A percentile compares a stretch with the other conserved stretches of the same genome.
These are phyloP conservation scores for Pedetes capensis DNA, from an alignment of 2,113 vertebrate species.

Conservation along the genomic window DNA sequence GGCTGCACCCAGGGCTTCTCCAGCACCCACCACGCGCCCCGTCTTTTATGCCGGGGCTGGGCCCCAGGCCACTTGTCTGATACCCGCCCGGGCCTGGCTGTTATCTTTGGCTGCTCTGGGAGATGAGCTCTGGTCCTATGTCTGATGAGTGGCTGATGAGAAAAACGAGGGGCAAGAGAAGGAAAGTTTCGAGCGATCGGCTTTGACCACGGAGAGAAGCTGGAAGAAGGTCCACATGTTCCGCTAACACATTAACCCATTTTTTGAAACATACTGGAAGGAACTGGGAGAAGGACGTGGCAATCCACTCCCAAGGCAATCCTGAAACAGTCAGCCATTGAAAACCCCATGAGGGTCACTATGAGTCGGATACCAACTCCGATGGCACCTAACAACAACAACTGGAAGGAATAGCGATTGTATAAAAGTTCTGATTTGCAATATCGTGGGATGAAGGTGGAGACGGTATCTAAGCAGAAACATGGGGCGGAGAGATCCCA, in stretches of 20 bases:
- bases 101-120: background rate
- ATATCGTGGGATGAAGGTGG: background rate
- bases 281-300: too few relatives aligned
- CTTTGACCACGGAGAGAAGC: background rate
- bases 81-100: background rate
- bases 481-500: background rate
- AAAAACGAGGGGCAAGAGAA: background rate
- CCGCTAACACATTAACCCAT: background rate
- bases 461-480: background rate
- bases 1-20: slow-evolving; percentile 77
- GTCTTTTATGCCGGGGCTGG: slow-evolving; percentile 65
- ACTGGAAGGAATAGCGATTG: too few relatives aligned
- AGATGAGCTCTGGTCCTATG: background rate
- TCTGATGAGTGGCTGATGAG: background rate
- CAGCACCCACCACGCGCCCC: slow-evolving; percentile 66
- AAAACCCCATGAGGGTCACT: too few relatives aligned
- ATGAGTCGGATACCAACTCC: too few relatives aligned
- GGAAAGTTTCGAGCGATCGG: background rate
- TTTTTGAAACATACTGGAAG: background rate
- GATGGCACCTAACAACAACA: too few relatives aligned
- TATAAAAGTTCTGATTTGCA: background rate
- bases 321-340: too few relatives aligned
- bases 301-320: too few relatives aligned
- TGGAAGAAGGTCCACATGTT: background rate
- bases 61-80: slow-evolving; percentile 48